Base-by-base conservation (phyloP, 2,797 vertebrate genomes). In the Pyrrhura leucotis region DNA sequence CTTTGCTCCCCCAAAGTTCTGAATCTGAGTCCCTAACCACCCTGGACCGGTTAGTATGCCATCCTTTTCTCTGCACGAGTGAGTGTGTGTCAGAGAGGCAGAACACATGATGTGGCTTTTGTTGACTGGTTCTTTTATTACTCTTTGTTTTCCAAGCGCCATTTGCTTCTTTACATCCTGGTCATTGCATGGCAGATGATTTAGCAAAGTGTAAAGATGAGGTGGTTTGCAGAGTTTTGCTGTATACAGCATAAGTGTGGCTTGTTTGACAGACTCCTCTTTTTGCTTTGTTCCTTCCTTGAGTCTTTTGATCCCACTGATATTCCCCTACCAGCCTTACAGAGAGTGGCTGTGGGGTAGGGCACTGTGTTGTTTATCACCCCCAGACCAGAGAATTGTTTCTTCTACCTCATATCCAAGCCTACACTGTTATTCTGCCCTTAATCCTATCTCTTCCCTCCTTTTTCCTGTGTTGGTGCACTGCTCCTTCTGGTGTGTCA, bases 1-100 rank as follows among this genome's bases (percentile, higher is more conserved):
- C 99, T 99, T 99, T 99, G 97, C 98, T 98, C 97, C 95, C 97
- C 97, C 93, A 99, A 99, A 99, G 99, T 99, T 99, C 99, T 99
- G 99, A 99, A 99, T 99, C 99, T 99, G 99, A 99, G 99, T 99
- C 99, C 99, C 98, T 99, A 99, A 99, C 99, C 98, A 99, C 99
- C 98, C 98, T 99, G 99, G 99, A 99, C 99, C 99, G 99, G 99
- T 99, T 99, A 99, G 99, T 99, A 99, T 98, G 98, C 97, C 98
- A 98, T 98, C 98, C 98, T 97, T 98, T 98, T 97, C 98, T 99
- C 98, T 99, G 99, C 98, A 98, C 98, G 98, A 98, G 68, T 98
- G 98, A 95, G 96, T 98, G 97, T 98, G 97, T 98, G 97, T 97
- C 96, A 97, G 97, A 97, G 97, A 97, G 96, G 71, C 88, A 94